Percentiles rank a stretch among this genome's conserved stretches.
Evolutionary conservation across 2,888 invertebrate genomes (phyloP).

Genomic region (Drosophila siamana): DNA sequence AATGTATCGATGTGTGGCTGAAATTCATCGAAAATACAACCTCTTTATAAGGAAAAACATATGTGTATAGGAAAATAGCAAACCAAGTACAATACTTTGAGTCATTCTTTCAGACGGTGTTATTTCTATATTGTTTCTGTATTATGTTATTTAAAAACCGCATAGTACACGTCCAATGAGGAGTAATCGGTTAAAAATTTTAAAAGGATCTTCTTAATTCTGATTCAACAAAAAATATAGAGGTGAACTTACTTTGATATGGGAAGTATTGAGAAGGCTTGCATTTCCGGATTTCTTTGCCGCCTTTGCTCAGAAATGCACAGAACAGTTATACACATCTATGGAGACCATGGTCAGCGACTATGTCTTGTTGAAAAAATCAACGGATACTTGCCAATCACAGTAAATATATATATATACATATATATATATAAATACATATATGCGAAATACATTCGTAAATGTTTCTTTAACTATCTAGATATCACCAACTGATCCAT

Average conservation of each 20-base stretch:
- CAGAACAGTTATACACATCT: constrained; percentile 92
- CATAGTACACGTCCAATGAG: too few species aligned
- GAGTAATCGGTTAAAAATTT: too few species aligned
- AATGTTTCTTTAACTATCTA: constrained; percentile 73
- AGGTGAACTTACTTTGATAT: constrained; percentile 84
- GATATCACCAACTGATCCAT: constrained; percentile 88
- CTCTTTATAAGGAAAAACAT: constrained; percentile 32
- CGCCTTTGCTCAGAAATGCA: constrained; percentile 95
- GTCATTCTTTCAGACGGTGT: constrained; percentile 1
- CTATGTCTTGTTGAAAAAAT: constrained; percentile 92
- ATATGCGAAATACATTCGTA: neutral
- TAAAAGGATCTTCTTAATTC: neutral
- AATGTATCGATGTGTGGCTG: constrained; percentile 27
- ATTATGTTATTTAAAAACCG: neutral
- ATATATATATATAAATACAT: neutral
- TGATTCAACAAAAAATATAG: neutral
- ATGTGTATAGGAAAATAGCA: constrained; percentile 33
- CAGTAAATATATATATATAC: constrained; percentile 86
- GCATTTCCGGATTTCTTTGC: constrained; percentile 93
- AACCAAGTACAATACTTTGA: constrained; percentile 33
- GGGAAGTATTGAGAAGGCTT: constrained; percentile 93
- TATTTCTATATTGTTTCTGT: neutral
- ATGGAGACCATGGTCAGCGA: constrained; percentile 92
- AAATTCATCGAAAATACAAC: constrained; percentile 41
- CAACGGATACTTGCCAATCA: constrained; percentile 92